Evolutionary conservation across 2,113 vertebrate species (phyloP).

Genomic region (Crypturellus undulatus): DNA sequence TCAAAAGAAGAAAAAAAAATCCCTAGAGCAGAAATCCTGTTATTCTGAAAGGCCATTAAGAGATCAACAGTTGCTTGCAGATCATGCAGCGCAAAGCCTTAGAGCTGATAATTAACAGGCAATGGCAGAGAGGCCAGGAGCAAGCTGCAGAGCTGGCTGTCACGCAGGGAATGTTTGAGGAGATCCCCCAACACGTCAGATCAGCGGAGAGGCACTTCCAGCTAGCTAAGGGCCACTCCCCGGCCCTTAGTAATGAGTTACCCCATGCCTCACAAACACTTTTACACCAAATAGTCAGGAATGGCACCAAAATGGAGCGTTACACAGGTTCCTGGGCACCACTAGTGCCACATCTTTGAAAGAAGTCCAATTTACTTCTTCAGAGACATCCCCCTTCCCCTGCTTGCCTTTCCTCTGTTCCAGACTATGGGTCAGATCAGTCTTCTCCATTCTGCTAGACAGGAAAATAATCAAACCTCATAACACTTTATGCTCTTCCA

Average conservation of each 20-base stretch:
- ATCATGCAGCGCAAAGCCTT: neutral
- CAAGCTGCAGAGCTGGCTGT: neutral
- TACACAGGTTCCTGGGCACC: neutral
- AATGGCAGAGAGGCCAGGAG: neutral
- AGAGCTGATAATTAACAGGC: neutral
- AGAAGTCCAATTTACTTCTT: neutral
- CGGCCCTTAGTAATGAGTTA: neutral
- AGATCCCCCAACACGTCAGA: neutral
- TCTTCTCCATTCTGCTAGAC: neutral
- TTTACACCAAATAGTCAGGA: neutral
- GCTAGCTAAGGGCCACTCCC: neutral
- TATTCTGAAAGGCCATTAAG: neutral
- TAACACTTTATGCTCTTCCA: conserved; percentile 2
- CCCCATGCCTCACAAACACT: neutral
- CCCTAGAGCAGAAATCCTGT: neutral
- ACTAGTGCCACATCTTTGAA: neutral
- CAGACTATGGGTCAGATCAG: neutral
- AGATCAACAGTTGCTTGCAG: neutral
- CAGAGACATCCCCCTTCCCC: neutral
- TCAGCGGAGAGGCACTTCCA: neutral
- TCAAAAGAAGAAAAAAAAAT: neutral
- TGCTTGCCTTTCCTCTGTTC: neutral
- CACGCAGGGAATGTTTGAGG: neutral
- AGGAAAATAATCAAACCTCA: neutral
- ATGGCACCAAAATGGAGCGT: neutral